Percentiles rank a stretch among this genome's conserved stretches.
phyloP scores from a whole-genome alignment of 1,140 invertebrate genomes.

The Brachionus rotundiformis region DNA sequence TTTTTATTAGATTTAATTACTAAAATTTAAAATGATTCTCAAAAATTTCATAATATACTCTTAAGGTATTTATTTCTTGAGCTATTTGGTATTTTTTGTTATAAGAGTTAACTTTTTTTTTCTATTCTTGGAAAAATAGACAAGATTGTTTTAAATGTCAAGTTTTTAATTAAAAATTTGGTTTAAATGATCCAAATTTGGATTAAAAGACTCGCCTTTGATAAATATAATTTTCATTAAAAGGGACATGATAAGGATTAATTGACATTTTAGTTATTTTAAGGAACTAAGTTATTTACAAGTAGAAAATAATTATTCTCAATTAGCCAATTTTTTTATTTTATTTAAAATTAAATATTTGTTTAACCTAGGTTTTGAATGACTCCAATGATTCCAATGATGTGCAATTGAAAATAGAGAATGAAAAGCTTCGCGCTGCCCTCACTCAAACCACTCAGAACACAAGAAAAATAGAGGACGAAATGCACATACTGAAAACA shows the following conservation, averaged over 20 bases:
- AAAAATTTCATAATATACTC: too few species aligned
- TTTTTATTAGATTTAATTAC: too few species aligned
- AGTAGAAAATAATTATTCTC: background rate
- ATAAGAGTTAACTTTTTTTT: too few species aligned
- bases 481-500: conserved; percentile 89
- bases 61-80: too few species aligned
- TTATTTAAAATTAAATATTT: conserved; percentile 1
- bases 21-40: too few species aligned
- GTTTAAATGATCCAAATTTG: background rate
- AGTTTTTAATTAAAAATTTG: too few species aligned
- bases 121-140: too few species aligned
- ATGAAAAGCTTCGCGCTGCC: conserved; percentile 40
- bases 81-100: too few species aligned
- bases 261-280: background rate
- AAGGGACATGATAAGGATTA: background rate
- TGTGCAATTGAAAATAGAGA: conserved; percentile 29
- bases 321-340: background rate
- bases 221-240: conserved; percentile 21
- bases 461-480: conserved; percentile 97
- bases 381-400: conserved; percentile 27
- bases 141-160: too few species aligned
- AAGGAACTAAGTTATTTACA: background rate
- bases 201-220: background rate
- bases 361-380: conserved; percentile 52
- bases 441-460: conserved; percentile 77